Conservation (phyloP, 2,797 vertebrate genomes). For the Rhinichthys osculus region DNA sequence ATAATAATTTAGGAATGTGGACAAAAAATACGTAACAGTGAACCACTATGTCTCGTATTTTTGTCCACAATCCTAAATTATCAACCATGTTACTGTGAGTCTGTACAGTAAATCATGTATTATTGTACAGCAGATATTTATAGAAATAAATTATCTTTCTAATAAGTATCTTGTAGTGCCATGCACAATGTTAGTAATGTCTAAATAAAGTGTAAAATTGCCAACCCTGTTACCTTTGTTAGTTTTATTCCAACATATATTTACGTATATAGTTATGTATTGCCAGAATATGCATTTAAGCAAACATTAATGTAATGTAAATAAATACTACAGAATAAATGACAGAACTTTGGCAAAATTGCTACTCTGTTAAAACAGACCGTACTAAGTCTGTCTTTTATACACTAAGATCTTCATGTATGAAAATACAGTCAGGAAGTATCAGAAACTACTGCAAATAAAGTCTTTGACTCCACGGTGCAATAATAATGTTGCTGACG, state of each 20-base stretch:
- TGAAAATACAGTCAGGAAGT: background rate
- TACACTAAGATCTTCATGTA: background rate
- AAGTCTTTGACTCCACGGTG: background rate
- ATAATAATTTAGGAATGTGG: too few relatives aligned
- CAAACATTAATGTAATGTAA: background rate
- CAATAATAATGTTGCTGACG: background rate
- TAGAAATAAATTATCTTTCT: background rate
- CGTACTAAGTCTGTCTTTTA: background rate
- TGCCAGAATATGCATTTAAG: background rate
- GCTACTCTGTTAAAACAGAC: background rate
- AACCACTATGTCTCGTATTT: background rate
- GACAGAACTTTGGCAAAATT: background rate
- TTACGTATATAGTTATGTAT: background rate
- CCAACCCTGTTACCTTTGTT: background rate
- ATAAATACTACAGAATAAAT: background rate
- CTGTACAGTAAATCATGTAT: background rate
- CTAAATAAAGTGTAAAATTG: background rate
- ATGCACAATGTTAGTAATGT: background rate
- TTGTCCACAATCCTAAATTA: background rate
- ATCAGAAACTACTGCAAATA: background rate
- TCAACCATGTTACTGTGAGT: background rate
- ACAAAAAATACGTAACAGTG: too few relatives aligned
- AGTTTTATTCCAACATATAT: background rate
- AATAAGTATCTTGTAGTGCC: background rate
- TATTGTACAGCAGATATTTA: background rate